A percentile compares a stretch with the other conserved stretches of the same genome.
Evolutionary conservation across 1,140 invertebrate genomes (phyloP).

Genomic region (Dendroctonus ponderosae): DNA sequence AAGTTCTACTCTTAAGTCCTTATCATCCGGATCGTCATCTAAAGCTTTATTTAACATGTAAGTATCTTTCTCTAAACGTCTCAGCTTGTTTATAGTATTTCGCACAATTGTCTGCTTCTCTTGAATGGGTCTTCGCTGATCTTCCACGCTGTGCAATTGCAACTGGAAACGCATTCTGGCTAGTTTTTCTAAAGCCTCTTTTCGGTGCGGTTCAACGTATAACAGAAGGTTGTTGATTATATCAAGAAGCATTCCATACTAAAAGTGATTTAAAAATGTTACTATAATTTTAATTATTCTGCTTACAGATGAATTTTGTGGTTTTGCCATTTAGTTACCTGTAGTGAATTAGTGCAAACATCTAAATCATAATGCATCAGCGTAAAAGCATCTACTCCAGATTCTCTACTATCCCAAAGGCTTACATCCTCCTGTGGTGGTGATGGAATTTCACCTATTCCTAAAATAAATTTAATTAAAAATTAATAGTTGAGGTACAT

Average conservation of each 20-base stretch:
- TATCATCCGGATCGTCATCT: slow-evolving; percentile 66
- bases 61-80: slow-evolving; percentile 85
- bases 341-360: slow-evolving; percentile 93
- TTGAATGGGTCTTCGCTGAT: slow-evolving; percentile 89
- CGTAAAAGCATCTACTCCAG: slow-evolving; percentile 94
- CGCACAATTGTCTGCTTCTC: slow-evolving; percentile 84
- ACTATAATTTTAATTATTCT: too few species aligned
- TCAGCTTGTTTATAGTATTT: slow-evolving; percentile 75
- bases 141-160: slow-evolving; percentile 84
- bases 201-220: slow-evolving; percentile 93
- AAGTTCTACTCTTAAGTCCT: slow-evolving; percentile 65
- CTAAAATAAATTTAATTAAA: slow-evolving; percentile 10
- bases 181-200: slow-evolving; percentile 84
- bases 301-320: too few species aligned
- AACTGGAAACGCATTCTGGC: slow-evolving; percentile 91
- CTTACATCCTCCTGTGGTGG: slow-evolving; percentile 67
- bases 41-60: slow-evolving; percentile 82
- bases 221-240: slow-evolving; percentile 96
- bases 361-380: slow-evolving; percentile 98
- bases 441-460: slow-evolving; percentile 64
- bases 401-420: slow-evolving; percentile 75
- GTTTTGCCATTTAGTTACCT: slow-evolving; percentile 52
- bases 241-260: slow-evolving; percentile 95
- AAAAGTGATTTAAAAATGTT: background rate
- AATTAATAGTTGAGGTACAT: too few species aligned